Evolutionary conservation across 35 echinoderm and acorn worm species (phyloP), one percentile per base, ranked within the genome.

Genomic region (Lytechinus pictus): DNA sequence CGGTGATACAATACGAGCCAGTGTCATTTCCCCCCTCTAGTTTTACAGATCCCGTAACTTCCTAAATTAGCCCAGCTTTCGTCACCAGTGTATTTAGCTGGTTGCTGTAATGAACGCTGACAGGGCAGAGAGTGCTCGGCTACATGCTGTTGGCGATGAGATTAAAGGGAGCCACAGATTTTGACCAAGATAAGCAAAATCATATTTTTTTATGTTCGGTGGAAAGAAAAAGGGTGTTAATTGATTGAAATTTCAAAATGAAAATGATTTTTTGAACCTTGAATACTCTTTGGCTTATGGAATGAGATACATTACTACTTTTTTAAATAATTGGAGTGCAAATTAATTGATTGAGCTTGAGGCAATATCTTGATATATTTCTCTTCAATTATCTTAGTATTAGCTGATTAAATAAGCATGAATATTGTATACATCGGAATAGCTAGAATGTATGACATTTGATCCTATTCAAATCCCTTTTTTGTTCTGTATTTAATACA

Each of bases 51-150:
- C 19, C 66, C 66, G 66, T 79, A 79, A 79, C 66, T 79, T 79
- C 66, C 66, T 79, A 79, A 79, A 79, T 79, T 79, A 79, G 66
- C 66, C 66, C 66, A 79, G 66, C 66, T 79, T 79, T 79, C 66
- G n/a, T 79, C 66, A 24, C 66, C 66, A 79, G 66, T 79, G 66
- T 79, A 79, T 79, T 79, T 79, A 79, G 66, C 66, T n/a, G 66
- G 66, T 24, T 79, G 66, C 66, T 8, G 19, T 79, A 79, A 79
- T 79, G 66, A 79, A 79, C 66, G 66, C 66, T 79, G 66, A 79
- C 66, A 79, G 66, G 66, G 66, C 16, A 16, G 8, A 79, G 66
- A 24, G 14, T 79, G 66, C 19, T 19, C 66, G n/a, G 66, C 9
- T 58, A 58, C 9, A 44, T 9, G 66, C 16, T 79, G 14, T 14